Evolutionary conservation across 2,797 vertebrate genomes (phyloP).

Genomic region (Takifugu rubripes): DNA sequence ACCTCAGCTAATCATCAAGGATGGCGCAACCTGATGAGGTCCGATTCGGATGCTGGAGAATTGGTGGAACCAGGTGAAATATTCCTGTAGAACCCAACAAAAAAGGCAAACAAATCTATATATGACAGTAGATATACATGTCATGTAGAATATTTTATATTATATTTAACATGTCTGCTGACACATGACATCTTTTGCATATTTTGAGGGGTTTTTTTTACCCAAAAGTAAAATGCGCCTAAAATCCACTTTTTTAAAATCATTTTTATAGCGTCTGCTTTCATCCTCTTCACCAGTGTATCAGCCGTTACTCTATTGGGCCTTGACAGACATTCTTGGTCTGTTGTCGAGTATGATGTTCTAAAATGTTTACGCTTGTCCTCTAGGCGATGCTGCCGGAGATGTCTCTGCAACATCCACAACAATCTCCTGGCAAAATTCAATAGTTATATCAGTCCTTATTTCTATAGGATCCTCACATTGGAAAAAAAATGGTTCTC

Average conservation of each 20-base stretch:
- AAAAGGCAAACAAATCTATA: constrained; percentile 25
- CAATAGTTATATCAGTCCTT: constrained; percentile 58
- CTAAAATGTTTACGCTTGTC: constrained; percentile 59
- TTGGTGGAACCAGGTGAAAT: constrained; percentile 32
- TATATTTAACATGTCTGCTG: constrained; percentile 22
- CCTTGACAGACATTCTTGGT: constrained; percentile 53
- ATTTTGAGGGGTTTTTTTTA: constrained; percentile 7
- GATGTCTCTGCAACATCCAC: constrained; percentile 55
- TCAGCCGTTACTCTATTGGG: constrained; percentile 42
- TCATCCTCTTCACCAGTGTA: constrained; percentile 40
- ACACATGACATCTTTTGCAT: constrained; percentile 13
- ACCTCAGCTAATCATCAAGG: constrained; percentile 26
- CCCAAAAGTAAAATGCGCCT: constrained; percentile 2
- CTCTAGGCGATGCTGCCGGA: constrained; percentile 67
- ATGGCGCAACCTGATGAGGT: background rate
- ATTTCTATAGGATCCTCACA: constrained; percentile 66
- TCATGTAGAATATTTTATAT: constrained; percentile 10
- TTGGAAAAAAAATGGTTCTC: constrained; percentile 63
- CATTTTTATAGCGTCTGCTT: constrained; percentile 36
- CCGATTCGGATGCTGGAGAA: constrained; percentile 9
- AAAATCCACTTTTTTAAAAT: constrained; percentile 30
- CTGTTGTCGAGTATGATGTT: constrained; percentile 64
- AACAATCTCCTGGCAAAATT: constrained; percentile 45
- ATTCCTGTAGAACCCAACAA: constrained; percentile 28
- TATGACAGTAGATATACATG: constrained; percentile 24